Conservation (phyloP, 1,140 invertebrate species). For the Pseudomyrmex pallidus region DNA sequence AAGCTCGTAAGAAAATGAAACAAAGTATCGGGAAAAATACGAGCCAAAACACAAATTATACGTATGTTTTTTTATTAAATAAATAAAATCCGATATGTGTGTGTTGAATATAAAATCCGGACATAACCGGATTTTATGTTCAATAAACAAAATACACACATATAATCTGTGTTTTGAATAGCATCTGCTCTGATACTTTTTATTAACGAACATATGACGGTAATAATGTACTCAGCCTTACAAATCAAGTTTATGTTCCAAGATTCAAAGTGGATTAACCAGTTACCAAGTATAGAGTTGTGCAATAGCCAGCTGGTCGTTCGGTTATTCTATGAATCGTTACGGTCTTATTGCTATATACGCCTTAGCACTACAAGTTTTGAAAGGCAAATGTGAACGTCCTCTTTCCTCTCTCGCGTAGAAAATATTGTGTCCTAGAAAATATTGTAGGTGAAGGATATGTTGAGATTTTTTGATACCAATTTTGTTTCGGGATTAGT, state of each 20-base stretch:
- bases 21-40: no score
- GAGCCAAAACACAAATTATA: no score
- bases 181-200: no score
- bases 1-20: no score
- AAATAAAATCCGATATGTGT: no score
- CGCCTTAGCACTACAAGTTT: constrained; percentile 18
- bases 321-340: constrained; percentile 41
- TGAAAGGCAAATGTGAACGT: constrained; percentile 56
- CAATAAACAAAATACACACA: no score
- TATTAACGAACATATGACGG: constrained; percentile 2
- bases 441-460: background rate
- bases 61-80: no score
- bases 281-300: constrained; percentile 51
- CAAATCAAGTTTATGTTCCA: constrained; percentile 18
- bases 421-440: constrained; percentile 17
- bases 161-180: no score
- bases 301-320: constrained; percentile 36
- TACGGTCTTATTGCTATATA: constrained; percentile 58
- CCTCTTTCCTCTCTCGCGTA: constrained; percentile 10
- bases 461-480: background rate
- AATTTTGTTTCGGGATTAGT: no score
- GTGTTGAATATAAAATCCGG: no score
- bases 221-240: background rate
- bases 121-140: no score
- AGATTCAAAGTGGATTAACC: constrained; percentile 32